These are phyloP conservation scores for Hyles euphorbiae DNA, from an alignment of 1,140 invertebrate species.

Conservation along the genomic window DNA sequence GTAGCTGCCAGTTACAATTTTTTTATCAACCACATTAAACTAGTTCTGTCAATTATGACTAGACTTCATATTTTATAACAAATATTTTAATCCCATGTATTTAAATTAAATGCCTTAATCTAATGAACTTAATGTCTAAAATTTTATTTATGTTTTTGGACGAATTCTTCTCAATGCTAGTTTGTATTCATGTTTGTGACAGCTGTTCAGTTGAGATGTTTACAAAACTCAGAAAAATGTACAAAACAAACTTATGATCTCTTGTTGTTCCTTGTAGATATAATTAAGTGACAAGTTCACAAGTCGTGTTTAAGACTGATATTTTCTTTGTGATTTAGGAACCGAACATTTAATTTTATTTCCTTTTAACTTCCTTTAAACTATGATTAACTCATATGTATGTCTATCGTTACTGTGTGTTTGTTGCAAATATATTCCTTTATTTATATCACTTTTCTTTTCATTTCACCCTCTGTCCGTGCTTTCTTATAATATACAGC, in stretches of 20 bases:
- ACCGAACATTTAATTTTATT: conserved; percentile 52
- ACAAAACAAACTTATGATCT: conserved; percentile 42
- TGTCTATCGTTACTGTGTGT: conserved; percentile 68
- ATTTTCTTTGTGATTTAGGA: conserved; percentile 50
- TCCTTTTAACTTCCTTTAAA: conserved; percentile 34
- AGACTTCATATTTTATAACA: too few relatives aligned
- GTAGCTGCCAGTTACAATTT: too few relatives aligned
- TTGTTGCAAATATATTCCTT: conserved; percentile 74
- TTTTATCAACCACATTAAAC: too few relatives aligned
- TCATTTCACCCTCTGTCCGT: conserved; percentile 71
- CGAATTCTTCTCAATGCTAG: too few relatives aligned
- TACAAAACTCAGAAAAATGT: conserved; percentile 21
- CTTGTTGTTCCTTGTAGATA: conserved; percentile 58
- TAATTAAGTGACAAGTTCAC: conserved; percentile 32
- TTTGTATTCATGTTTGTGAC: too few relatives aligned
- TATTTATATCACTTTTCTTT: conserved; percentile 71
- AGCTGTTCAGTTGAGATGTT: conserved; percentile 18
- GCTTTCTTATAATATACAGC: conserved; percentile 63
- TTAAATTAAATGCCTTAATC: too few relatives aligned
- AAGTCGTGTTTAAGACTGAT: conserved; percentile 57
- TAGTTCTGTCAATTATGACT: too few relatives aligned
- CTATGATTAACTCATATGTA: conserved; percentile 51
- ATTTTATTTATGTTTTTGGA: too few relatives aligned
- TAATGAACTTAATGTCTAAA: too few relatives aligned
- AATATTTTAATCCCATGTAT: too few relatives aligned